Evolutionary conservation across 2,113 vertebrate species (phyloP), one percentile per base, ranked within the genome.

Genomic region (Antidorcas marsupialis): DNA sequence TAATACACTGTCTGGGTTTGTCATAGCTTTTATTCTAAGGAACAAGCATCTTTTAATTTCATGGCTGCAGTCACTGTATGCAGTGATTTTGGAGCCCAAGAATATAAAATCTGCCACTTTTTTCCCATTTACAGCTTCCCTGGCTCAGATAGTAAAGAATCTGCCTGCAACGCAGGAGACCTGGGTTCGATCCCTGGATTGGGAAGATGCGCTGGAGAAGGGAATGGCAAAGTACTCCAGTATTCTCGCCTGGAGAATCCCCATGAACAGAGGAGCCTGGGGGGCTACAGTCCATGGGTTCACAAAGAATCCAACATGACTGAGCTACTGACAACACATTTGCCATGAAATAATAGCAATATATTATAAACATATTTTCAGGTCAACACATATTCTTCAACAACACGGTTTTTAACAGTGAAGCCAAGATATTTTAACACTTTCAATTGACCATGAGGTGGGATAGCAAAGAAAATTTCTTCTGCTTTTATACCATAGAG

Each of bases 331-430:
- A 76, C 23, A 43, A 76, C 2, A 13, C 12, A 76, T 43, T 43
- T 43, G 36, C 71, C 21, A 7, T 43, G 71, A 76, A 76, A 17
- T 76, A 76, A 43, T 76, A 89, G 47, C 57, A 88, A 76, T 81
- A 81, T 79, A 43, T 87, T 92, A 50, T 53, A 43, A 85, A 85
- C 62, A 33, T 95, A 86, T 88, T 88, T 96, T 47, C 78, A 71
- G 67, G 45, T 82, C 82, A 95, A 87, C 43, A 84, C 83, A 45
- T 95, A 81, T 82, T 96, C 55, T 96, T 97, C 78, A 91, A 53
- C 60, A 82, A 16, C 33, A 21, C 14, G 3, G 17, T 60, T 96
- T 96, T 94, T 81, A 60, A 81, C 27, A 27, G n/a, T 87, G 45
- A 94, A 87, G 57, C 43, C 90, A 82, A 90, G n/a, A 86, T 53